Conservation (phyloP, 1,140 invertebrate genomes). For the Dendroctonus ponderosae region DNA sequence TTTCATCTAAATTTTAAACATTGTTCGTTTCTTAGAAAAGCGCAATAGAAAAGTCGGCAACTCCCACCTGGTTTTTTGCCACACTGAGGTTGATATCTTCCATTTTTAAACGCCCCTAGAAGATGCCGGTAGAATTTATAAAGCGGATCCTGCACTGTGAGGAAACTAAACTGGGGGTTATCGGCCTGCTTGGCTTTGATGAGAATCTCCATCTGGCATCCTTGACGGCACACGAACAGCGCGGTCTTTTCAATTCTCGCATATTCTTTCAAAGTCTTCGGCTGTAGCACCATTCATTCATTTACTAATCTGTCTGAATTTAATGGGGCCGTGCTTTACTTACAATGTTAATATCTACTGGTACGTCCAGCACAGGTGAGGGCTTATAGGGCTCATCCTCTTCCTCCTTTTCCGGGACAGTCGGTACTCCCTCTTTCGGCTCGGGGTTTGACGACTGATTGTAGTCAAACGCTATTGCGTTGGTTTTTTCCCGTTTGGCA, state of each 20-base stretch:
- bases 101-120: conserved; percentile 75
- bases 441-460: conserved; percentile 56
- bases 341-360: conserved; percentile 60
- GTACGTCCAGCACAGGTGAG: conserved; percentile 68
- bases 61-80: conserved; percentile 39
- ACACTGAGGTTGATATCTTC: conserved; percentile 60
- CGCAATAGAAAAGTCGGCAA: not conserved
- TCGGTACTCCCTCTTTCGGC: conserved; percentile 38
- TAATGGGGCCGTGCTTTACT: not conserved
- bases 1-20: conserved; percentile 11
- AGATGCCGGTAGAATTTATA: conserved; percentile 91
- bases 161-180: conserved; percentile 92
- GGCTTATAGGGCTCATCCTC: conserved; percentile 74
- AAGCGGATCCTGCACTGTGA: conserved; percentile 80
- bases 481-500: conserved; percentile 73
- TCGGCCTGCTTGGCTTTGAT: conserved; percentile 95
- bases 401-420: conserved; percentile 52
- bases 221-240: conserved; percentile 88
- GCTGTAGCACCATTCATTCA: conserved; percentile 59
- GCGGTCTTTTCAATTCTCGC: conserved; percentile 97
- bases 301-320: not conserved
- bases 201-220: conserved; percentile 96
- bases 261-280: conserved; percentile 87
- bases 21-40: not conserved
- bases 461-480: conserved; percentile 67